phyloP scores from a whole-genome alignment of 2,888 invertebrate genomes.

The Drosophila ezoana region DNA sequence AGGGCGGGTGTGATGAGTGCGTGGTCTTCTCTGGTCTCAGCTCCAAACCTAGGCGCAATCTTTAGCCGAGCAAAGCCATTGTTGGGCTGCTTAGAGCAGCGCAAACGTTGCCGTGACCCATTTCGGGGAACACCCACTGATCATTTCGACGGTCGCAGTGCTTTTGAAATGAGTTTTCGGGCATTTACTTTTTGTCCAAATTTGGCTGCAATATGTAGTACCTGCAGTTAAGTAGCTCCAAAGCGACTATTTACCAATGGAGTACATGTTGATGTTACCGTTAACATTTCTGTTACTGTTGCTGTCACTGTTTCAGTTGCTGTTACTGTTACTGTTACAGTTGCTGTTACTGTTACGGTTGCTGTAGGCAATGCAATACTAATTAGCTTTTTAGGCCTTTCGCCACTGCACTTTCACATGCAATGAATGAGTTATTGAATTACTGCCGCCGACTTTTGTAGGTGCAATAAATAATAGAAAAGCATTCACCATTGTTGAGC shows the following conservation, averaged over 20 bases:
- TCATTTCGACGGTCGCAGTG: constrained; percentile 50
- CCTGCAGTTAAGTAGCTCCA: constrained; percentile 57
- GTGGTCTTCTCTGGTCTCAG: constrained; percentile 31
- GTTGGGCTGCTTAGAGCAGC: constrained; percentile 29
- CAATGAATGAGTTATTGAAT: constrained; percentile 68
- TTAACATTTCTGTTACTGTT: constrained; percentile 19
- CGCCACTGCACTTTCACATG: constrained; percentile 76
- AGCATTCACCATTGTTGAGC: constrained; percentile 73
- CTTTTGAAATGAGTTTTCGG: constrained; percentile 49
- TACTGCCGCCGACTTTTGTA: constrained; percentile 41
- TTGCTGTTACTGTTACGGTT: constrained; percentile 4
- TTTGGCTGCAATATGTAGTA: constrained; percentile 43
- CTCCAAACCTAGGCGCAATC: constrained; percentile 19
- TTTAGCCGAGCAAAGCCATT: constrained; percentile 39
- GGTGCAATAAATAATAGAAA: constrained; percentile 73
- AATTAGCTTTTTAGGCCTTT: constrained; percentile 65
- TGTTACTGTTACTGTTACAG: constrained; percentile 4
- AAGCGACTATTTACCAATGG: constrained; percentile 49
- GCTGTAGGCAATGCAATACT: constrained; percentile 51
- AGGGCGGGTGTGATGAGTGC: constrained; percentile 70
- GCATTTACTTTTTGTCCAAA: constrained; percentile 56
- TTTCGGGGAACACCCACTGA: constrained; percentile 74
- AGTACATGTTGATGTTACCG: constrained; percentile 32
- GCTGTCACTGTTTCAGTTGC: constrained; percentile 12
- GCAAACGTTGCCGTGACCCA: constrained; percentile 67